phyloP scores from a whole-genome alignment of 2,888 invertebrate species.

The Pherbina coryleti region DNA sequence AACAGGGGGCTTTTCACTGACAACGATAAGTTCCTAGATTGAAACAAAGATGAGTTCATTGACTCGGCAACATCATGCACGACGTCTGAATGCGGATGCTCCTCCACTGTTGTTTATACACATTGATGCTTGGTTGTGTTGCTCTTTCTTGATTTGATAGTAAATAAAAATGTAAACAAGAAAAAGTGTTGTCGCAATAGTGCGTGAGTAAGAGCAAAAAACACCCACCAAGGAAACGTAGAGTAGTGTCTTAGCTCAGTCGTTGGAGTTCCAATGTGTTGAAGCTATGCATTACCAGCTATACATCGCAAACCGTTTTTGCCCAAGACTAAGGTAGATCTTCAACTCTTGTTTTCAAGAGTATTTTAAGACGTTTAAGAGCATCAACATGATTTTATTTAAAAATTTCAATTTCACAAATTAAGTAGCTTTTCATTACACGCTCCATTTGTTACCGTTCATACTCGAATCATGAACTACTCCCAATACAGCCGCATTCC shows the following conservation, averaged over 20 bases:
- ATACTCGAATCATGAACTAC: background rate
- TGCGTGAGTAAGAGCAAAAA: background rate
- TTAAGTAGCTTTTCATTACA: no score
- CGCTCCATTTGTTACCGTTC: background rate
- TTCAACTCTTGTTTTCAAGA: background rate
- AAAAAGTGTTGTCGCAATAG: background rate
- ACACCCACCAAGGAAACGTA: background rate
- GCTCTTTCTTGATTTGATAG: slow-evolving; percentile 3
- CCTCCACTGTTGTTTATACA: slow-evolving; percentile 2
- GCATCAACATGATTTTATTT: no score
- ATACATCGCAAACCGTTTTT: background rate
- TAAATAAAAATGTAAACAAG: background rate
- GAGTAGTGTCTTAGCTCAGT: background rate
- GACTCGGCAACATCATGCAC: slow-evolving; percentile 25
- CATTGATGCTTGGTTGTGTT: background rate
- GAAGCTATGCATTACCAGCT: no score
- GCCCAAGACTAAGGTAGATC: background rate
- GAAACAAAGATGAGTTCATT: slow-evolving; percentile 18
- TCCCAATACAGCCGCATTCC: slow-evolving; percentile 9
- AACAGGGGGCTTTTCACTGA: background rate
- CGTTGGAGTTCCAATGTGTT: no score
- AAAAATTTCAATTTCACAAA: no score
- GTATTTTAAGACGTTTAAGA: no score
- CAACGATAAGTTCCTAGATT: slow-evolving; percentile 5
- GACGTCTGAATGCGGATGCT: slow-evolving; percentile 35